Evolutionary conservation across 2,113 vertebrate genomes (phyloP), one percentile per base, ranked within the genome.

Genomic region (Zosterops borbonicus): DNA sequence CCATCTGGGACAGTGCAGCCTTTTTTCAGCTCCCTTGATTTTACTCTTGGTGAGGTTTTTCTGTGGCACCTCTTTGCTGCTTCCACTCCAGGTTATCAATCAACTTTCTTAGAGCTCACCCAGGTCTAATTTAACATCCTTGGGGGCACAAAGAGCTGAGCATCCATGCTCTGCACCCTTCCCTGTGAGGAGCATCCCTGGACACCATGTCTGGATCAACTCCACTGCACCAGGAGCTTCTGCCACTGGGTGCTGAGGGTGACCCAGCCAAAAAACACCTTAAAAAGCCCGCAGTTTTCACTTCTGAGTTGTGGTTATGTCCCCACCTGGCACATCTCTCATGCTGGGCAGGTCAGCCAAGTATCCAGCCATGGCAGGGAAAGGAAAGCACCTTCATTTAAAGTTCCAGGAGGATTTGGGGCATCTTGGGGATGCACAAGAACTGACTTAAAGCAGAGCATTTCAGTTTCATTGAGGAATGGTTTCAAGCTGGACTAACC

Each of bases 341-440:
- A 25, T 50, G 31, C 29, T 67, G 42, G 35, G 35, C 70, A 75
- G 52, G 50, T 41, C 82, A 56, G 70, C 44, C 37, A 42, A 5
- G 55, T 25, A 3, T 23, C 49, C 42, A 31, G 70, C 31, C 42
- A 3, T 3, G 22, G 31, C 65, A 59, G 73, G 60, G 28, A 58
- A 29, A 19, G 29, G 29, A 20, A 69, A 60, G 9, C 24, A 23
- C 14, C 18, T 25, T 22, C 3, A 59, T 58, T 18, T 68, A 9
- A 71, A 55, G 12, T 44, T 53, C 25, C 19, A 9, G 47, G 46
- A 33, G 25, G 9, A 44, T 42, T 21, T 63, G 39, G 39, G 39
- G 9, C 5, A 4, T 35, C 42, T 35, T 0, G 0, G 14, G 37
- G 14, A 17, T 5, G 6, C 56, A 33, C 13, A 37, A 60, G 31